Evolutionary conservation across 1,140 invertebrate genomes (phyloP).

Genomic region (Oryzaephilus surinamensis): DNA sequence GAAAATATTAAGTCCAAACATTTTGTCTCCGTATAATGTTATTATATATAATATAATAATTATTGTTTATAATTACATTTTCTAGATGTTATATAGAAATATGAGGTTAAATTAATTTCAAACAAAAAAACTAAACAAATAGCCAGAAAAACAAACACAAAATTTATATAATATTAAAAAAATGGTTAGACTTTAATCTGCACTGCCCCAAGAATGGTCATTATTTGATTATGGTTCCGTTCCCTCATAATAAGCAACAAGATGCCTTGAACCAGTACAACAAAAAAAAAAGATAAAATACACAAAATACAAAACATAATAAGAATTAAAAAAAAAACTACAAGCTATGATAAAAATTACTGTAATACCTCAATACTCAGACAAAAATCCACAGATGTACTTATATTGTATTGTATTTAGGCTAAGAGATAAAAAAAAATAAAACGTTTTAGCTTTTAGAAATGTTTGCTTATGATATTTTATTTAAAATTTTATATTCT

Average conservation of each 20-base stretch:
- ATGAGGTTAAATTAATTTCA: not conserved
- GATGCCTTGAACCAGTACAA: conserved; percentile 39
- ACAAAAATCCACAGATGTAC: conserved; percentile 37
- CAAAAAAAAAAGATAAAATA: conserved; percentile 19
- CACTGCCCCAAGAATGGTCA: conserved; percentile 22
- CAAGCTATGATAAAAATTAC: conserved; percentile 30
- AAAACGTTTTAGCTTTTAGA: conserved; percentile 27
- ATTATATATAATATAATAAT: too few species aligned
- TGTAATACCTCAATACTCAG: conserved; percentile 39
- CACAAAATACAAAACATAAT: conserved; percentile 15
- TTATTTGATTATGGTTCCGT: conserved; percentile 24
- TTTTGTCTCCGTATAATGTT: too few species aligned
- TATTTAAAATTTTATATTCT: too few species aligned
- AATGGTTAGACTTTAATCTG: conserved; percentile 19
- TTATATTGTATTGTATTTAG: conserved; percentile 37
- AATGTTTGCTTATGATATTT: conserved; percentile 16
- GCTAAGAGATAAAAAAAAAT: conserved; percentile 24
- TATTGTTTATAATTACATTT: too few species aligned
- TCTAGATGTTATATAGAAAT: too few species aligned
- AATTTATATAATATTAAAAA: too few species aligned
- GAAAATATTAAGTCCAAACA: too few species aligned
- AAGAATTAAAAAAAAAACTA: conserved; percentile 28
- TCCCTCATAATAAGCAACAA: conserved; percentile 32
- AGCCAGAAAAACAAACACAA: conserved; percentile 3
- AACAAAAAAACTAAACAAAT: not conserved